Evolutionary conservation across 2,797 vertebrate species (phyloP), one percentile per base, ranked within the genome.

Genomic region (Rhodeus uyekii): DNA sequence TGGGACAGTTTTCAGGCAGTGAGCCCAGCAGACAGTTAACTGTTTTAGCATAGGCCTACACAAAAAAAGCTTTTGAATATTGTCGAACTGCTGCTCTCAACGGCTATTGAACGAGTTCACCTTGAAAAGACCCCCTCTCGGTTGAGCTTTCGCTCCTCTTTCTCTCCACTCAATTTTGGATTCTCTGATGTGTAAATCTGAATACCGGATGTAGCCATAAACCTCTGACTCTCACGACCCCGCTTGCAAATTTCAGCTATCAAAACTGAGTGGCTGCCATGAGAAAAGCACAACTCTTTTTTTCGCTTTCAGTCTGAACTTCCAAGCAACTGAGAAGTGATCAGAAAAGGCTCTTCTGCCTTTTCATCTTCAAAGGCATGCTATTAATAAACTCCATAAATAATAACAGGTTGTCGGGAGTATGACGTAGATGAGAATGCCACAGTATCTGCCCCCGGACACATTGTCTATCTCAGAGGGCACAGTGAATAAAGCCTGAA

Each of bases 381-480:
- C 84, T 84, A 86, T 85, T 88, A 85, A 86, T 85, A 85, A 86
- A 76, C 42, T 84, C 76, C 68, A 80, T 86, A 86, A 87, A 82
- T 83, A 83, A 81, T 80, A 84, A 84, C 75, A 86, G 74, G 82
- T 85, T 86, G 80, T 61, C 83, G 78, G 50, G 60, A 83, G 36
- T 22, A 22, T 81, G 80, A 73, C 44, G 67, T 79, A 79, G 14
- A 29, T 39, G 65, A 75, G 69, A 65, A 80, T 76, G 60, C 71
- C 44, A 53, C 61, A 64, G 64, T 83, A 50, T 74, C 68, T 82
- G 42, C 50, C 34, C 65, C 32, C n/a, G 9, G 32, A 80, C 55
- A 77, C 61, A 13, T 71, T 16, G n/a, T 39, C 67, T 75, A 14
- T 83, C 83, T 81, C 38, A 39, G 22, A 72, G 72, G 48, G 32